Percentiles rank a stretch among this genome's conserved stretches.
These are phyloP conservation scores for Orgyia antiqua DNA, from an alignment of 2,888 invertebrate genomes.

Conservation along the genomic window DNA sequence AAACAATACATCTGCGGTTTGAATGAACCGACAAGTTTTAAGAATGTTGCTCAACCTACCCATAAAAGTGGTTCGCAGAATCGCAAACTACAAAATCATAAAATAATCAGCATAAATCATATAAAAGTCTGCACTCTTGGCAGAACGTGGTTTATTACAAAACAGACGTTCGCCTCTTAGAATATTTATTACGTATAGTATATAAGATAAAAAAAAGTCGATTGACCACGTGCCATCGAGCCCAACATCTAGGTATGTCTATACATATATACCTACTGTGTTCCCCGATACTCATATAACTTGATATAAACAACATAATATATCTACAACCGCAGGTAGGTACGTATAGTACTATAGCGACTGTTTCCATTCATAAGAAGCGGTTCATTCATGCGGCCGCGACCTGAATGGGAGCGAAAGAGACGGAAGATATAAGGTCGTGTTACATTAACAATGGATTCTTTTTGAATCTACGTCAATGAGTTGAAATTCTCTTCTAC, in stretches of 20 bases:
- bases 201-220: conserved; percentile 36
- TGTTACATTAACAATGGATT: conserved; percentile 65
- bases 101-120: conserved; percentile 8
- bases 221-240: conserved; percentile 57
- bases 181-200: conserved; percentile 35
- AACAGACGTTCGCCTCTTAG: conserved; percentile 23
- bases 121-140: conserved; percentile 12
- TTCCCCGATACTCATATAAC: conserved; percentile 42
- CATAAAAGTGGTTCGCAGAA: conserved; percentile 2
- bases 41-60: conserved; percentile 1
- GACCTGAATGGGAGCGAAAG: conserved; percentile 71
- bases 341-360: conserved; percentile 70
- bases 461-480: conserved; percentile 50
- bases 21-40: neutral
- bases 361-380: conserved; percentile 76
- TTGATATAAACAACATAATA: conserved; percentile 46
- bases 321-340: conserved; percentile 45
- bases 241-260: conserved; percentile 18
- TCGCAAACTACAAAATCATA: conserved; percentile 2
- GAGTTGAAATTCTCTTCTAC: conserved; percentile 58
- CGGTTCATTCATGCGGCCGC: conserved; percentile 72
- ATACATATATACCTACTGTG: conserved; percentile 34
- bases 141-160: conserved; percentile 18
- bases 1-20: neutral
- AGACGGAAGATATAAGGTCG: conserved; percentile 60